Percentiles rank a stretch among this genome's conserved stretches.
Evolutionary conservation across 2,113 vertebrate species (phyloP).

Genomic region (Catharus bicknelli): DNA sequence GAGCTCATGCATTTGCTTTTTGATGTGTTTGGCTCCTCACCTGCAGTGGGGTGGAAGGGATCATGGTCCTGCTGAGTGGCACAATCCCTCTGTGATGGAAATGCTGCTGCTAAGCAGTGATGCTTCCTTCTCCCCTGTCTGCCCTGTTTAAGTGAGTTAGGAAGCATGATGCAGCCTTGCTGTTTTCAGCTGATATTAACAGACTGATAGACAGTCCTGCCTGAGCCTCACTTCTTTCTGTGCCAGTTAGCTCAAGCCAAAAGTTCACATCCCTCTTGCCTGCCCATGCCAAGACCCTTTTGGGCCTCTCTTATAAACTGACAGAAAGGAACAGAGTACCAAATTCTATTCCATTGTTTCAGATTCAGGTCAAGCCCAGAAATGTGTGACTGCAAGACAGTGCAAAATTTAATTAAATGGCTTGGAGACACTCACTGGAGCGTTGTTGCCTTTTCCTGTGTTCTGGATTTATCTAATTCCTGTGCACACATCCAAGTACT

Average conservation of each 20-base stretch:
- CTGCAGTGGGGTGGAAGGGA: neutral
- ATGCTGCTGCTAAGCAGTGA: neutral
- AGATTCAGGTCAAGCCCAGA: neutral
- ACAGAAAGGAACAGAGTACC: neutral
- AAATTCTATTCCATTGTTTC: neutral
- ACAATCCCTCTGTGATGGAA: neutral
- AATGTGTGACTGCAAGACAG: neutral
- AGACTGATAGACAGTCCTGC: neutral
- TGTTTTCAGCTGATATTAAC: neutral
- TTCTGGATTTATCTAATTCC: neutral
- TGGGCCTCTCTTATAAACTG: neutral
- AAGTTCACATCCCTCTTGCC: neutral
- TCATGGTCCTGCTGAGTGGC: neutral
- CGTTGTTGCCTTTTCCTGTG: neutral
- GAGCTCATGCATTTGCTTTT: neutral
- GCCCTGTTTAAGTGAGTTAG: neutral
- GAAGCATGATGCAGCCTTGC: neutral
- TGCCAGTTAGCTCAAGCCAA: neutral
- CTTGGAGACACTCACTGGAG: neutral
- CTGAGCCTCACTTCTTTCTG: neutral
- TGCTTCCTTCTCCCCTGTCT: neutral
- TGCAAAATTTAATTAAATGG: constrained; percentile 13
- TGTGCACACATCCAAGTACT: neutral
- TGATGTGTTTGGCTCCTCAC: neutral
- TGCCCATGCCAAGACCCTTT: neutral